Percentiles rank a stretch among this genome's conserved stretches.
Evolutionary conservation across 1,140 invertebrate species (phyloP).

Genomic region (Musca vetustissima): DNA sequence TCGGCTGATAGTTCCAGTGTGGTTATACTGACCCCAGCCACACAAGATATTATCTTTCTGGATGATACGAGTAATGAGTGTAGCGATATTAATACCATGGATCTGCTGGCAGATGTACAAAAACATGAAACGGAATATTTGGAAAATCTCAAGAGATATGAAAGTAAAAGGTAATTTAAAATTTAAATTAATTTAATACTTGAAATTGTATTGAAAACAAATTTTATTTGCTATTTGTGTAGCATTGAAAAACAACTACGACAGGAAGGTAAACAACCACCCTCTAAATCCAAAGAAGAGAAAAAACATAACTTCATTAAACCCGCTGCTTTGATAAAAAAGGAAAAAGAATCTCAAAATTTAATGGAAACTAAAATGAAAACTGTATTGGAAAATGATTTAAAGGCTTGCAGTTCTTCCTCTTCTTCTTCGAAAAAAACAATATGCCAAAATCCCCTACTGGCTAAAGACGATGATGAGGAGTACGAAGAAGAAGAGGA

Average conservation of each 20-base stretch:
- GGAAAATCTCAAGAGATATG: conserved; percentile 14
- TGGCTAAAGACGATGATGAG: neutral
- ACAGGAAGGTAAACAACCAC: neutral
- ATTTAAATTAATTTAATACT: no score
- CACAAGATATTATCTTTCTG: conserved; percentile 47
- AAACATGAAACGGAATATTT: conserved; percentile 25
- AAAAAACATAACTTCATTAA: neutral
- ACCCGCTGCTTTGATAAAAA: neutral
- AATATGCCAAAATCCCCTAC: conserved; percentile 12
- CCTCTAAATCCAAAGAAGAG: no score
- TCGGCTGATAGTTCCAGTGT: conserved; percentile 35
- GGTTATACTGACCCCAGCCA: conserved; percentile 38
- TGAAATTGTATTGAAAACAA: neutral
- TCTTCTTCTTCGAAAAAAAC: neutral
- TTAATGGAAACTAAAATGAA: neutral
- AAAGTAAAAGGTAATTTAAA: conserved; percentile 16
- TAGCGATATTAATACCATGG: conserved; percentile 2
- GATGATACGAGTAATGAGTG: conserved; percentile 32
- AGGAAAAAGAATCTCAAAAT: conserved; percentile 1
- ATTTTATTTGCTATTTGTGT: neutral
- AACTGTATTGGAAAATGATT: neutral
- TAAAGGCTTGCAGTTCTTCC: neutral
- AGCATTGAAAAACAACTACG: conserved; percentile 2
- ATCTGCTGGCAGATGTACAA: conserved; percentile 11
- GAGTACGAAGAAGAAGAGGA: neutral